Percentiles rank a stretch among this genome's conserved stretches.
These are phyloP conservation scores for Polyodon spathula DNA, from an alignment of 2,113 vertebrate genomes.

Conservation along the genomic window DNA sequence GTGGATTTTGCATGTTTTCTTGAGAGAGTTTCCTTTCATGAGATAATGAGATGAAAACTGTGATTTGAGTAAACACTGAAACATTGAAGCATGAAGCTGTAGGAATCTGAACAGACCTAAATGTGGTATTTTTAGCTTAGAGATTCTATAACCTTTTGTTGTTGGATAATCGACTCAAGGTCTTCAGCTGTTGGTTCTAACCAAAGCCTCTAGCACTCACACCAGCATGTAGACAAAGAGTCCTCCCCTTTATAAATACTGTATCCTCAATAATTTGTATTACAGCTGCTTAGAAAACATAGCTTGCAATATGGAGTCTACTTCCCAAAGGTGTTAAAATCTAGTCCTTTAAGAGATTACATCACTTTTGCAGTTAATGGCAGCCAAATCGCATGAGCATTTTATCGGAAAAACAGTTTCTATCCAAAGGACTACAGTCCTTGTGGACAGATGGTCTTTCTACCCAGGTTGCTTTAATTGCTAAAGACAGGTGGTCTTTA, in stretches of 20 bases:
- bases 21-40: too few relatives aligned
- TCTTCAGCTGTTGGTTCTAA: not conserved
- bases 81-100: too few relatives aligned
- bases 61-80: too few relatives aligned
- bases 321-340: conserved; percentile 21
- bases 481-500: conserved; percentile 8
- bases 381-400: conserved; percentile 5
- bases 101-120: too few relatives aligned
- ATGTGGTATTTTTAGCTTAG: too few relatives aligned
- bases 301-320: conserved; percentile 10
- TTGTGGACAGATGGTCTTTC: not conserved
- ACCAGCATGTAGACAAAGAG: conserved; percentile 1
- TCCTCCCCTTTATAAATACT: not conserved
- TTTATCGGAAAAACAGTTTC: not conserved
- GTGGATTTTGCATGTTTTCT: too few relatives aligned
- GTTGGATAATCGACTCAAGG: too few relatives aligned
- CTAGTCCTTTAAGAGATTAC: conserved; percentile 9
- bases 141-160: too few relatives aligned
- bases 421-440: conserved; percentile 7
- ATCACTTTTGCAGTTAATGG: conserved; percentile 25
- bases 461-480: not conserved
- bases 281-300: conserved; percentile 21
- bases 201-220: not conserved
- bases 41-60: too few relatives aligned
- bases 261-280: conserved; percentile 11